These are phyloP conservation scores for Gymnodraco acuticeps DNA, from an alignment of 2,797 vertebrate species.

Conservation along the genomic window DNA sequence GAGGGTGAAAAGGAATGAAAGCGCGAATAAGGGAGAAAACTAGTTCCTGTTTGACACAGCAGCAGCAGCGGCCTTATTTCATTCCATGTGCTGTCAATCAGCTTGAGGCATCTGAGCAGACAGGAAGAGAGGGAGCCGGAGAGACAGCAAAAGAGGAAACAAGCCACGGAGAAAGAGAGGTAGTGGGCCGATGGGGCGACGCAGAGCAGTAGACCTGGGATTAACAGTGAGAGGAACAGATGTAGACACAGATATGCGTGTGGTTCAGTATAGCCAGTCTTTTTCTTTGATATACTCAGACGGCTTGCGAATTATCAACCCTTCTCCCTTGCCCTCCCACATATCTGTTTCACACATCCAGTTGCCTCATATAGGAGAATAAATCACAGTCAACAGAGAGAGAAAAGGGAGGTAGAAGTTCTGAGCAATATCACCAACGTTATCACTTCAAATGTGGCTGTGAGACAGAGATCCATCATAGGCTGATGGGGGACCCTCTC, in stretches of 20 bases:
- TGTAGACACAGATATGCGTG: slow-evolving; percentile 71
- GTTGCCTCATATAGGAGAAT: slow-evolving; percentile 50
- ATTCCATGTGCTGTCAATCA: slow-evolving; percentile 84
- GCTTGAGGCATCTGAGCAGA: slow-evolving; percentile 67
- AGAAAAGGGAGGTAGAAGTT: slow-evolving; percentile 37
- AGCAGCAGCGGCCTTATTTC: slow-evolving; percentile 73
- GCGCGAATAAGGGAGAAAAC: slow-evolving; percentile 68
- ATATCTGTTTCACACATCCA: slow-evolving; percentile 55
- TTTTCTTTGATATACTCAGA: slow-evolving; percentile 67
- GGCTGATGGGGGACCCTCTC: slow-evolving; percentile 37
- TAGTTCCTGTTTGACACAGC: slow-evolving; percentile 70
- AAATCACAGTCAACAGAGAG: slow-evolving; percentile 55
- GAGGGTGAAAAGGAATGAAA: slow-evolving; percentile 66
- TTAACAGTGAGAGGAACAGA: slow-evolving; percentile 74
- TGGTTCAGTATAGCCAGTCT: slow-evolving; percentile 59
- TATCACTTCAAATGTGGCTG: slow-evolving; percentile 53
- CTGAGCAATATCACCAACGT: slow-evolving; percentile 35
- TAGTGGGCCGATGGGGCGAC: slow-evolving; percentile 54
- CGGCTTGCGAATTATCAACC: slow-evolving; percentile 50
- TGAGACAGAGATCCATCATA: slow-evolving; percentile 47
- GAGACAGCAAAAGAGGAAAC: slow-evolving; percentile 56
- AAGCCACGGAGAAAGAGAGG: slow-evolving; percentile 56
- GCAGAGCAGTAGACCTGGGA: slow-evolving; percentile 68
- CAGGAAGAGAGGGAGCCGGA: slow-evolving; percentile 51
- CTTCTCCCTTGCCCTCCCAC: slow-evolving; percentile 43